phyloP scores from a whole-genome alignment of 2,113 vertebrate genomes.

The Corvus hawaiiensis region DNA sequence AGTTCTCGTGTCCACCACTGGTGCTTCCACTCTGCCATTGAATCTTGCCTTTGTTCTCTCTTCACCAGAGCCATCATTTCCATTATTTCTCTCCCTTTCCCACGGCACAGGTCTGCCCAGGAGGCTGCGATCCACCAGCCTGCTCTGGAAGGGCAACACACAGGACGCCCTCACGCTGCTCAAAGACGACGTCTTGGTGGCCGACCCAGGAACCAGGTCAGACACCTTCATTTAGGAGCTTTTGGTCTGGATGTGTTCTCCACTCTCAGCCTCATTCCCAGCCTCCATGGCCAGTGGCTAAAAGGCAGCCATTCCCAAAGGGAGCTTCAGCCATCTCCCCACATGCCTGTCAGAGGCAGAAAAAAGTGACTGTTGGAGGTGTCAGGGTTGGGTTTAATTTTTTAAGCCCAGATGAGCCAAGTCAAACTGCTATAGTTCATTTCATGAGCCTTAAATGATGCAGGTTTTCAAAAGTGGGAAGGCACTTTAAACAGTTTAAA shows the following conservation, averaged over 20 bases:
- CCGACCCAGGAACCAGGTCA: slow-evolving; percentile 88
- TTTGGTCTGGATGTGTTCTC: neutral
- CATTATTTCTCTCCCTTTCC: neutral
- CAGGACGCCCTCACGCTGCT: slow-evolving; percentile 79
- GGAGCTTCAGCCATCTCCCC: neutral
- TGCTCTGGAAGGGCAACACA: slow-evolving; percentile 85
- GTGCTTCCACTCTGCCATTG: neutral
- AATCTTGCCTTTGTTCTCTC: neutral
- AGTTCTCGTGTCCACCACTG: accelerated
- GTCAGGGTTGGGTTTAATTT: neutral
- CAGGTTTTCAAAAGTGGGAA: neutral
- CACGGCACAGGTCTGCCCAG: slow-evolving; percentile 80
- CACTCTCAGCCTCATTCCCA: neutral
- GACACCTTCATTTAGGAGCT: neutral
- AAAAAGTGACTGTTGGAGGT: neutral
- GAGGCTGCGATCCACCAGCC: slow-evolving; percentile 81
- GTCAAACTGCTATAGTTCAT: neutral
- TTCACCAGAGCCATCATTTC: neutral
- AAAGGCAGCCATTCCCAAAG: neutral
- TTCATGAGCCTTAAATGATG: neutral
- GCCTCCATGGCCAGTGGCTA: neutral
- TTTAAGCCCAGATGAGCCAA: neutral
- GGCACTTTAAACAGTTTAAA: neutral
- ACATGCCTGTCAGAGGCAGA: neutral
- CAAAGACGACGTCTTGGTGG: slow-evolving; percentile 85